Conservation (phyloP, 2,113 vertebrate species). For the Peromyscus leucopus region DNA sequence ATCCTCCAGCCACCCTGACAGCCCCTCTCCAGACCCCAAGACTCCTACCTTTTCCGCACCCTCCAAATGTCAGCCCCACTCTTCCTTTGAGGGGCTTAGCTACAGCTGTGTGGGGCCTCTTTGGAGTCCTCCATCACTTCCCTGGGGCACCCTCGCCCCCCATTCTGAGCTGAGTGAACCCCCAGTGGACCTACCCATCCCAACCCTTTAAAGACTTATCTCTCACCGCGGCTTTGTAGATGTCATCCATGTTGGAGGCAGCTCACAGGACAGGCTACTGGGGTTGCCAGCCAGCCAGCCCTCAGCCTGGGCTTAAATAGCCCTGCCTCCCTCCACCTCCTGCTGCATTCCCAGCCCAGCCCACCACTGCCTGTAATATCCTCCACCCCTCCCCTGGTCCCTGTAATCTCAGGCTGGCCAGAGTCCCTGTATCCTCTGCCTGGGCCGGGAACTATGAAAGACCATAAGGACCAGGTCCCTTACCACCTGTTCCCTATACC, state of each 20-base stretch:
- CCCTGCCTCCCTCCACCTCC: conserved; percentile 51
- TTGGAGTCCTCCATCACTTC: neutral
- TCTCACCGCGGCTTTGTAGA: conserved; percentile 93
- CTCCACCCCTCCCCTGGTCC: neutral
- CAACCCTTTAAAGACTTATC: neutral
- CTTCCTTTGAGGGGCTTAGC: neutral
- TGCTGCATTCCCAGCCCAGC: conserved; percentile 72
- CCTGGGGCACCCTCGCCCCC: neutral
- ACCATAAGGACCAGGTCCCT: conserved; percentile 22
- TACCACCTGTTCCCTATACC: neutral
- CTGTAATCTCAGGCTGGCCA: conserved; percentile 63
- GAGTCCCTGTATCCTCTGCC: conserved; percentile 57
- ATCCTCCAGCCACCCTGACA: neutral
- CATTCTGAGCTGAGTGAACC: neutral
- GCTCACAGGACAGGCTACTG: conserved; percentile 69
- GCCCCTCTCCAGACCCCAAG: neutral
- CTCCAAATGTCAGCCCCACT: neutral
- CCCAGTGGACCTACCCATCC: neutral
- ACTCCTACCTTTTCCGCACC: neutral
- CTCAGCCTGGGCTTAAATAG: conserved; percentile 66
- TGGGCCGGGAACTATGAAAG: conserved; percentile 24
- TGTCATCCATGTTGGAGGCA: conserved; percentile 90
- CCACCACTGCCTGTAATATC: neutral
- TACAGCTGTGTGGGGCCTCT: neutral
- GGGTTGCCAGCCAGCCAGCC: conserved; percentile 53